Evolutionary conservation across 2,797 vertebrate genomes (phyloP).

Genomic region (Cichlasoma orientale): DNA sequence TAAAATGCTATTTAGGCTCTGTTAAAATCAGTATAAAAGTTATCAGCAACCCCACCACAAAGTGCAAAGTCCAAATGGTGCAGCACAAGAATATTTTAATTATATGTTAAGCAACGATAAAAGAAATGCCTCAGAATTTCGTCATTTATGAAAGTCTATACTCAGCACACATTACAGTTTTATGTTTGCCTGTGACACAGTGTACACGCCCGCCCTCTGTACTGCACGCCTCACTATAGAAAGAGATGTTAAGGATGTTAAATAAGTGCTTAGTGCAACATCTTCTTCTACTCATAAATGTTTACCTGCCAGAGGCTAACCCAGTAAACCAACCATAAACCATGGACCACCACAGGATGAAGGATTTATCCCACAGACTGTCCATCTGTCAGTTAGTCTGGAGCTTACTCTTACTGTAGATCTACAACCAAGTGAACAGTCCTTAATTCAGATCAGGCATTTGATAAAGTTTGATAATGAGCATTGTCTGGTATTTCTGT

Average conservation of each 20-base stretch:
- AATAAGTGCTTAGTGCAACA: conserved; percentile 14
- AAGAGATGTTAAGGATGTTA: conserved; percentile 21
- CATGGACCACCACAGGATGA: neutral
- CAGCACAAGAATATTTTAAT: neutral
- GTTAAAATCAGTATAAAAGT: neutral
- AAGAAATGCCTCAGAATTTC: neutral
- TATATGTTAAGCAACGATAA: neutral
- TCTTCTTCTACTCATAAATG: conserved; percentile 4
- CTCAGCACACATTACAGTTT: neutral
- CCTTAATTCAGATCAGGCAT: neutral
- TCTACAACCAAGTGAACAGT: neutral
- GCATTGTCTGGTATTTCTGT: conserved; percentile 8
- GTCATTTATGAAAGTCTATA: neutral
- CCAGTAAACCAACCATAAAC: conserved; percentile 3
- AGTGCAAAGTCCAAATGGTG: conserved; percentile 27
- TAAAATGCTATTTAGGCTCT: conserved; percentile 5
- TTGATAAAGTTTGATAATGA: neutral
- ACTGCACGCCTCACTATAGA: neutral
- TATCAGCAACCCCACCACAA: neutral
- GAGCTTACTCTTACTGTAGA: neutral
- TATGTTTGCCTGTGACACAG: conserved; percentile 3
- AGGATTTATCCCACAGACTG: neutral
- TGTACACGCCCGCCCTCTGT: neutral
- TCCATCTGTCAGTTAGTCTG: neutral
- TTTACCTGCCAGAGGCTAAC: conserved; percentile 14